A percentile compares a stretch with the other conserved stretches of the same genome.
Conservation (phyloP, 1,140 invertebrate species). For the Amyelois transitella region DNA sequence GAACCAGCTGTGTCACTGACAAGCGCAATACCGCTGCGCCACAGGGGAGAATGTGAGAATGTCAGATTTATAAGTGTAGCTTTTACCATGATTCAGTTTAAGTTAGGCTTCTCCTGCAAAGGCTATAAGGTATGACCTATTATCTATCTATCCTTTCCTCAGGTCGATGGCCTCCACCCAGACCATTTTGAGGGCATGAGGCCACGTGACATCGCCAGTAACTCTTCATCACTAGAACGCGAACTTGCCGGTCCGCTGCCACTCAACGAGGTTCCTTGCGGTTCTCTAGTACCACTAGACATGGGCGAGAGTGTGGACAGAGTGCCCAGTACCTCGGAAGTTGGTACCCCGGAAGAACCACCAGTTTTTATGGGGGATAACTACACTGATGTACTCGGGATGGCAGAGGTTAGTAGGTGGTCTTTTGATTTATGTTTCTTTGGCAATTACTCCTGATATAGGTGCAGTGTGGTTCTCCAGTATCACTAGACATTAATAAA, state of each 20-base stretch:
- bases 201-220: constrained; percentile 37
- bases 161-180: constrained; percentile 46
- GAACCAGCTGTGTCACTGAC: too few relatives aligned
- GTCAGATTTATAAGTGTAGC: too few relatives aligned
- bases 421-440: not conserved
- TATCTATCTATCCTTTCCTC: too few relatives aligned
- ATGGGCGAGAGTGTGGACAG: not conserved
- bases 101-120: too few relatives aligned
- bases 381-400: constrained; percentile 39
- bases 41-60: too few relatives aligned
- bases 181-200: constrained; percentile 34
- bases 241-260: constrained; percentile 33
- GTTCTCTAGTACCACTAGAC: constrained; percentile 14
- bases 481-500: too few relatives aligned
- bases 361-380: constrained; percentile 43
- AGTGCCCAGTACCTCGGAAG: constrained; percentile 7
- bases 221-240: constrained; percentile 52
- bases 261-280: constrained; percentile 42
- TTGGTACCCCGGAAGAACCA: constrained; percentile 36
- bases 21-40: too few relatives aligned
- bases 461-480: too few relatives aligned
- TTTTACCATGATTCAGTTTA: too few relatives aligned
- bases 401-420: constrained; percentile 37
- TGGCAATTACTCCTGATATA: too few relatives aligned
- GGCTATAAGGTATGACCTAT: too few relatives aligned